Conservation (phyloP, 2,797 vertebrate species). For the Rhinella marina region DNA sequence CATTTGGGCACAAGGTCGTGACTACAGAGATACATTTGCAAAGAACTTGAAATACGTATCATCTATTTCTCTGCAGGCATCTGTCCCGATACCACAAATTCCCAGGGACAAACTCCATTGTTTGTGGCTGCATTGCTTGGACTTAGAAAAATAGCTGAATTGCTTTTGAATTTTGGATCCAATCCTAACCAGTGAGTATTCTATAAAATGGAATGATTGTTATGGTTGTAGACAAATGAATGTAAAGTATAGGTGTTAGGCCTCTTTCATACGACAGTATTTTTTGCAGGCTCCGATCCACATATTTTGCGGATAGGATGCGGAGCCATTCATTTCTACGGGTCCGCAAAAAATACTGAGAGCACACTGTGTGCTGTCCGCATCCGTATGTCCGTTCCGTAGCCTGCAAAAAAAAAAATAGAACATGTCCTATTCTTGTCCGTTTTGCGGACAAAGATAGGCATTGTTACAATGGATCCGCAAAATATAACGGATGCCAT, state of each 20-base stretch:
- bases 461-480: too few relatives aligned
- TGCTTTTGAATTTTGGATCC: conserved; percentile 81
- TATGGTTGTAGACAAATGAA: background rate
- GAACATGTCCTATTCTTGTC: too few relatives aligned
- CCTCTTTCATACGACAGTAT: too few relatives aligned
- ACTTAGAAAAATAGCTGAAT: conserved; percentile 73
- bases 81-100: conserved; percentile 77
- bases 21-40: background rate
- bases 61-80: conserved; percentile 69
- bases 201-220: background rate
- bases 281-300: too few relatives aligned
- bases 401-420: too few relatives aligned
- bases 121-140: conserved; percentile 81
- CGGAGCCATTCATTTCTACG: too few relatives aligned
- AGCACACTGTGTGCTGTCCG: too few relatives aligned
- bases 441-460: too few relatives aligned
- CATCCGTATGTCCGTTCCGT: too few relatives aligned
- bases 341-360: too few relatives aligned
- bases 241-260: background rate
- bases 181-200: conserved; percentile 84
- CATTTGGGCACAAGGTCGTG: background rate
- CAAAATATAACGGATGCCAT: too few relatives aligned
- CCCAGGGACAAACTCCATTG: conserved; percentile 81
- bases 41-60: background rate
- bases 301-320: too few relatives aligned